Evolutionary conservation across 2,888 invertebrate genomes (phyloP), one percentile per base, ranked within the genome.

Genomic region (Eledona agricola): DNA sequence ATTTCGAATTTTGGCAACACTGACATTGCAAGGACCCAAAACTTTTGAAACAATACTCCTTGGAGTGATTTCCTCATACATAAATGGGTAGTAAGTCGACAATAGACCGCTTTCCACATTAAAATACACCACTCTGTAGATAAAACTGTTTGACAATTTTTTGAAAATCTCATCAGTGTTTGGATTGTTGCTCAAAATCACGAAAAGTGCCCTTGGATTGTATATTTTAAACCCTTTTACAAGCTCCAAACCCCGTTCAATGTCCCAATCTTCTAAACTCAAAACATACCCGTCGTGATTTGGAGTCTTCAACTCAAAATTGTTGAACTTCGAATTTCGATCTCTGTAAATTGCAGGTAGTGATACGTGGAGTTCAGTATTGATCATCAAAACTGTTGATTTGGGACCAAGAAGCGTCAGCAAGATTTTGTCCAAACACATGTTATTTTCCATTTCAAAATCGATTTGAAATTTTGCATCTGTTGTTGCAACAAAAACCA

Each of bases 201-300:
- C 5, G 15, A 16, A 32, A 9, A 17, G 16, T 3, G 31, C 31
- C 5, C 31, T 15, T 4, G 31, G 9, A n/a, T 32, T 32, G n/a
- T 16, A 32, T 9, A n/a, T 32, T 3, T 32, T 4, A 16, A 15
- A 32, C 7, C 1, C 1, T 4, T 2, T 1, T 1, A 32, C 4
- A 16, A 15, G 10, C n/a, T 32, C 17, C 9, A 32, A 32, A 7
- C 7, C 4, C 4, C 17, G 4, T 2, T 9, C 1, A 13, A 13
- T 13, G 4, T 32, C 5, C n/a, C n/a, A n/a, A 3, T 7, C 10
- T 16, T 16, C 7, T 4, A 16, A 1, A 15, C 2, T 2, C 2
- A 32, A 17, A 7, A 32, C 9, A n/a, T 32, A 32, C 31, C 16
- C 3, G 13, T 32, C 31, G n/a, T 5, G 15, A 7, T 17, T 32